Evolutionary conservation across 2,113 vertebrate species (phyloP), one percentile per base, ranked within the genome.

Genomic region (Mellivora capensis): DNA sequence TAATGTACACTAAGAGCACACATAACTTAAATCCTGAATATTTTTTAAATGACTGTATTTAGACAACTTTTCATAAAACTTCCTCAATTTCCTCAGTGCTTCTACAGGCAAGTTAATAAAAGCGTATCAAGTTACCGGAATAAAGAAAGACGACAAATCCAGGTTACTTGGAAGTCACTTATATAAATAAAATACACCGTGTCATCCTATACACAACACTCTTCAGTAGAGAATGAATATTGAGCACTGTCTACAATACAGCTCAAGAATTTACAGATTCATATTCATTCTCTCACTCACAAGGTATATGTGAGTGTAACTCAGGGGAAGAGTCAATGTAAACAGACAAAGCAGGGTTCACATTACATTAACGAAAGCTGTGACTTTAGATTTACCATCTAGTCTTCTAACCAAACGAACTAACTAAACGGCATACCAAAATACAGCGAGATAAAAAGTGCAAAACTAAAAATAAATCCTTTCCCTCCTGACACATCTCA

Each of bases 401-500:
- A 93, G 39, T 89, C 85, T 92, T 84, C 44, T 95, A 91, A 84
- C 29, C 71, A 96, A 96, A 96, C 74, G 31, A 82, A 54, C 89
- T 90, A 91, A 94, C 11, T 67, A 89, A 82, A 89, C 0, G 34
- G n/a, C 25, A 97, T 44, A 85, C 74, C 42, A 94, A 85, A 27
- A 87, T n/a, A 95, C 1, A 88, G 29, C 34, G 80, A 92, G 47
- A 79, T 76, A 96, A 92, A 96, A 90, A 94, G 49, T 69, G 15
- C 25, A 95, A 95, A 93, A 94, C 87, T 69, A 90, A 71, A 95
- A 97, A 96, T 44, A 93, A 94, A 92, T 87, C 77, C 77, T 96
- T 95, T 96, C 97, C 97, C 95, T 90, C 94, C 77, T 96, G 82
- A 87, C 72, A 96, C 84, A 96, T 59, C 86, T 91, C 62, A 91